Conservation (phyloP, 2,113 vertebrate species). For the Setophaga kirtlandii region DNA sequence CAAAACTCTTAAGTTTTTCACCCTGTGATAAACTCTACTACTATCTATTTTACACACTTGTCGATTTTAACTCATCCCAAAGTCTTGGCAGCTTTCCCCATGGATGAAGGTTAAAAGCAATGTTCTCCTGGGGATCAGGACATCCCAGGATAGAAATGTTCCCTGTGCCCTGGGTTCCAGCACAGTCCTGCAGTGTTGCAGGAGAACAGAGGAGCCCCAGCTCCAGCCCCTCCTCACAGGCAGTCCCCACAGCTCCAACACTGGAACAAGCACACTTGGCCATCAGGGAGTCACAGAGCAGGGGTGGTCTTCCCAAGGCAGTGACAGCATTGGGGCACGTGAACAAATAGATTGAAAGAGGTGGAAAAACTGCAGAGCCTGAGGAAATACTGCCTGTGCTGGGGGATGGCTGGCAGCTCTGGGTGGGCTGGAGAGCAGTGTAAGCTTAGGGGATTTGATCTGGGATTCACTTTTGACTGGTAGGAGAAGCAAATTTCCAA, state of each 20-base stretch:
- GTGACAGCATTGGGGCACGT: not conserved
- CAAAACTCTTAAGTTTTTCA: too few species aligned
- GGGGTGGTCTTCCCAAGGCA: not conserved
- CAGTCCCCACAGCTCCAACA: not conserved
- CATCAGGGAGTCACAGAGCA: not conserved
- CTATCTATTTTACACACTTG: too few species aligned
- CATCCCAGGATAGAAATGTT: too few species aligned
- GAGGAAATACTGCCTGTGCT: not conserved
- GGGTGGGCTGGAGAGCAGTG: not conserved
- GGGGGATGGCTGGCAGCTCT: not conserved
- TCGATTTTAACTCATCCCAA: too few species aligned
- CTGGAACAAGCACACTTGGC: not conserved
- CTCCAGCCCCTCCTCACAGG: rapidly evolving
- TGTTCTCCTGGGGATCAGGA: too few species aligned
- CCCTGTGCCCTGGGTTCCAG: too few species aligned
- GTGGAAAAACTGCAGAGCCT: not conserved
- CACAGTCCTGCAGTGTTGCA: not conserved
- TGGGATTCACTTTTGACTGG: not conserved
- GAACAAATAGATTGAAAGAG: not conserved
- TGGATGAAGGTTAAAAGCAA: too few species aligned
- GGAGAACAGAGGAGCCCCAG: not conserved
- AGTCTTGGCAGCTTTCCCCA: too few species aligned
- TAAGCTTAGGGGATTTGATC: not conserved
- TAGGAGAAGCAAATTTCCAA: not conserved
- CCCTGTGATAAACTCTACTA: too few species aligned